Conservation (phyloP, 2,797 vertebrate species). For the Notamacropus eugenii region DNA sequence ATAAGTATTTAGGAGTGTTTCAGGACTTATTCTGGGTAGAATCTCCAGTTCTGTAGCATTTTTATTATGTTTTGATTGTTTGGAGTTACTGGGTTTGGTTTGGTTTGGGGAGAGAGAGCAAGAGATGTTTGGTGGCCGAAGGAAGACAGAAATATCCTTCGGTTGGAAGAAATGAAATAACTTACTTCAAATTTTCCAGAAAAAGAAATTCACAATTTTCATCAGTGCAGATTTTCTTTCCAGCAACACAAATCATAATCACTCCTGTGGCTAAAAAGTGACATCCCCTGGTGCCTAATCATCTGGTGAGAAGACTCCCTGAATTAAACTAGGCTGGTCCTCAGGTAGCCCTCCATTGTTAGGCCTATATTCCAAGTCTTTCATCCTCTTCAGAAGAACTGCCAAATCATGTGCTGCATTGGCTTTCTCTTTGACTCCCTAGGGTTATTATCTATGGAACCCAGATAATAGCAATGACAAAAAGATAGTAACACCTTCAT, state of each 20-base stretch:
- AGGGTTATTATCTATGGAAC: background rate
- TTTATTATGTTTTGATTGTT: background rate
- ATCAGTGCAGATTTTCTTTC: background rate
- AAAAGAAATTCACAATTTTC: background rate
- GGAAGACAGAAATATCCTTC: slow-evolving; percentile 11
- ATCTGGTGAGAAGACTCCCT: background rate
- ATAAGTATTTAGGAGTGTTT: slow-evolving; percentile 1
- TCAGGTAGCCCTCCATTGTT: background rate
- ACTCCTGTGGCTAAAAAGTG: background rate
- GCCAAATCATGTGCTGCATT: background rate
- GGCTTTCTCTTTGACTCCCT: background rate
- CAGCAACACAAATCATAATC: background rate
- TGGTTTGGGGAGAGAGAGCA: background rate
- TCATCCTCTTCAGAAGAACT: background rate
- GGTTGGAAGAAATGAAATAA: slow-evolving; percentile 24
- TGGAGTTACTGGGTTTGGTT: background rate
- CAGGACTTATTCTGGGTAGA: slow-evolving; percentile 27
- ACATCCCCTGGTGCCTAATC: background rate
- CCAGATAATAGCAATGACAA: background rate
- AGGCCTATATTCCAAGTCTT: background rate
- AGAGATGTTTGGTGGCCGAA: background rate
- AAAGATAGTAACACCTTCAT: background rate
- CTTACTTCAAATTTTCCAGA: background rate
- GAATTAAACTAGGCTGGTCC: background rate
- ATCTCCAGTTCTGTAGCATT: slow-evolving; percentile 3